Evolutionary conservation across 2,888 invertebrate genomes (phyloP).

Genomic region (Alviniconcha strummeri): DNA sequence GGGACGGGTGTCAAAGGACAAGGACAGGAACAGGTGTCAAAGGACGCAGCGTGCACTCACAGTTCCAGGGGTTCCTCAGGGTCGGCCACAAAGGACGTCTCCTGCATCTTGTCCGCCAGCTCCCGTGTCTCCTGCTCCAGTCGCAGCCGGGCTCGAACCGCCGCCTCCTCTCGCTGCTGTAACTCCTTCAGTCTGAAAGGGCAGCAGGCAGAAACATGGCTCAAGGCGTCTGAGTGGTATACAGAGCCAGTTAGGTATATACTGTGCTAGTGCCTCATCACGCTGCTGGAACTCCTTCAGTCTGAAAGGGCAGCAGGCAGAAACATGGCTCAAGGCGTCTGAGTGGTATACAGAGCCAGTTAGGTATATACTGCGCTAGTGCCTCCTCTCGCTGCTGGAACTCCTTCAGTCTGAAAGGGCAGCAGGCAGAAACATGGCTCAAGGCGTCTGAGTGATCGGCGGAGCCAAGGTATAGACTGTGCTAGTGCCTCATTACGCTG

Average conservation of each 20-base stretch:
- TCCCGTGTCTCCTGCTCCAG: slow-evolving; percentile 29
- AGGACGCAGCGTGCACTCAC: slow-evolving; percentile 14
- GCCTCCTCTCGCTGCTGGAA: slow-evolving; percentile 29
- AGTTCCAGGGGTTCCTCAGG: slow-evolving; percentile 36
- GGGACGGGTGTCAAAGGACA: too few species aligned
- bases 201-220: neutral
- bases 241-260: too few species aligned
- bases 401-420: slow-evolving; percentile 24
- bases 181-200: slow-evolving; percentile 30
- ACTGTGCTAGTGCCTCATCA: slow-evolving; percentile 25
- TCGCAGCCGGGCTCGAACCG: slow-evolving; percentile 30
- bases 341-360: neutral
- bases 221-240: neutral
- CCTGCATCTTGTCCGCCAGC: slow-evolving; percentile 31
- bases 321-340: neutral
- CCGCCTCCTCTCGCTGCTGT: slow-evolving; percentile 28
- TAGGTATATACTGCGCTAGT: neutral
- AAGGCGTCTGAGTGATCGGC: neutral
- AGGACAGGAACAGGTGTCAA: too few species aligned
- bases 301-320: neutral
- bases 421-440: neutral
- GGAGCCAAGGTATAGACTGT: neutral
- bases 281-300: slow-evolving; percentile 29
- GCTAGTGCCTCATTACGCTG: slow-evolving; percentile 27
- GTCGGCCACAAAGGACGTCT: slow-evolving; percentile 35